phyloP scores from a whole-genome alignment of 2,888 invertebrate species.

The Tyria jacobaeae region DNA sequence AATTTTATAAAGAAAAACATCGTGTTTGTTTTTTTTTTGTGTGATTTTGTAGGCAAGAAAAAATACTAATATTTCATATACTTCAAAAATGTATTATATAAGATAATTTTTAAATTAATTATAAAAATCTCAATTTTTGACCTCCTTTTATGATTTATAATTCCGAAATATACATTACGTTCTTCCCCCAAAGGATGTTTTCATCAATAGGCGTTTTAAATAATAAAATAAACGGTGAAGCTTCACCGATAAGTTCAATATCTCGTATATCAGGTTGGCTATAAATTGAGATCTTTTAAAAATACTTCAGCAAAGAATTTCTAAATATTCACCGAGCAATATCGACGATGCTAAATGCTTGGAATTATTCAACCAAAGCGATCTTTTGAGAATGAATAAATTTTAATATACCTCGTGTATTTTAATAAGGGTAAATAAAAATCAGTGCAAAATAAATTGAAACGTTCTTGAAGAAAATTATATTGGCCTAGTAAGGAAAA shows the following conservation, averaged over 20 bases:
- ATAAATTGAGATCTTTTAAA: slow-evolving; percentile 33
- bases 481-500: neutral
- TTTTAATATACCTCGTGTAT: slow-evolving; percentile 4
- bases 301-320: slow-evolving; percentile 29
- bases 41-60: no score
- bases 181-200: neutral
- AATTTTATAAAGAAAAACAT: neutral
- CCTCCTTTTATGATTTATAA: neutral
- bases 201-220: neutral
- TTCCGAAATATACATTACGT: neutral
- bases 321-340: slow-evolving; percentile 29
- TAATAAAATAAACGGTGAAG: slow-evolving; percentile 8
- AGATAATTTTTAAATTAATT: no score
- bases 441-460: neutral
- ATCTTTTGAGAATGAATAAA: slow-evolving; percentile 19
- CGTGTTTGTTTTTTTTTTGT: no score
- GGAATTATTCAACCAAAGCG: slow-evolving; percentile 19
- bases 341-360: slow-evolving; percentile 32
- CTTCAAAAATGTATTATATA: no score
- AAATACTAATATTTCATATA: no score
- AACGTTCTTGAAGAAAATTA: neutral
- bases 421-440: slow-evolving; percentile 1
- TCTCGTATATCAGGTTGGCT: slow-evolving; percentile 13
- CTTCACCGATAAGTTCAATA: slow-evolving; percentile 17
- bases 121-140: no score